Evolutionary conservation across 2,888 invertebrate genomes (phyloP).

Genomic region (Craniophora ligustri): DNA sequence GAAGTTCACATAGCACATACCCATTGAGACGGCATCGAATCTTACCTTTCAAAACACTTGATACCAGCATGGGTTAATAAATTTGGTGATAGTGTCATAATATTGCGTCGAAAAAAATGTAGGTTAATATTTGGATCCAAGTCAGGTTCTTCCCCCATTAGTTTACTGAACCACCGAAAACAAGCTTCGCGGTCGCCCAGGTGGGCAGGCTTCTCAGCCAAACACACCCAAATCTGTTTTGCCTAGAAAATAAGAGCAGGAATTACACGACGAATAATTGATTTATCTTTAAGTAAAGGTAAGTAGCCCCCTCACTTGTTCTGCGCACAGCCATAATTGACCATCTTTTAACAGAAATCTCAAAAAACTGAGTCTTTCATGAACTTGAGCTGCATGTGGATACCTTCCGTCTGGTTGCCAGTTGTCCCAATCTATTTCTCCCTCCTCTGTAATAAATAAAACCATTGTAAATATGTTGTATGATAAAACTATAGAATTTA

Average conservation of each 20-base stretch:
- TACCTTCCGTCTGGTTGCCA: conserved; percentile 96
- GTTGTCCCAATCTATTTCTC: conserved; percentile 93
- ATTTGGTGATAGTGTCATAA: conserved; percentile 96
- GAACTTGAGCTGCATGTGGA: conserved; percentile 97
- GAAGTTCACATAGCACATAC: not conserved
- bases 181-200: conserved; percentile 98
- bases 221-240: conserved; percentile 98
- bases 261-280: conserved; percentile 36
- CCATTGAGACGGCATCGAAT: not conserved
- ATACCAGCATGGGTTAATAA: conserved; percentile 98
- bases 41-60: conserved; percentile 92
- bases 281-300: conserved; percentile 21
- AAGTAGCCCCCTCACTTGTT: conserved; percentile 89
- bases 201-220: conserved; percentile 98
- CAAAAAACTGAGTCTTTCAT: conserved; percentile 97
- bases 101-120: conserved; percentile 98
- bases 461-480: not conserved
- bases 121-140: conserved; percentile 98
- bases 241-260: conserved; percentile 85
- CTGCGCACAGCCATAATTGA: conserved; percentile 98
- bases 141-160: conserved; percentile 99
- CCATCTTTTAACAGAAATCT: conserved; percentile 98
- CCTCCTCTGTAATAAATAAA: conserved; percentile 87
- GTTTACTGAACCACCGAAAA: conserved; percentile 99
- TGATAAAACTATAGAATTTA: too few relatives aligned